These are phyloP conservation scores for Eonycteris spelaea DNA, from an alignment of 2,113 vertebrate genomes.

Conservation along the genomic window DNA sequence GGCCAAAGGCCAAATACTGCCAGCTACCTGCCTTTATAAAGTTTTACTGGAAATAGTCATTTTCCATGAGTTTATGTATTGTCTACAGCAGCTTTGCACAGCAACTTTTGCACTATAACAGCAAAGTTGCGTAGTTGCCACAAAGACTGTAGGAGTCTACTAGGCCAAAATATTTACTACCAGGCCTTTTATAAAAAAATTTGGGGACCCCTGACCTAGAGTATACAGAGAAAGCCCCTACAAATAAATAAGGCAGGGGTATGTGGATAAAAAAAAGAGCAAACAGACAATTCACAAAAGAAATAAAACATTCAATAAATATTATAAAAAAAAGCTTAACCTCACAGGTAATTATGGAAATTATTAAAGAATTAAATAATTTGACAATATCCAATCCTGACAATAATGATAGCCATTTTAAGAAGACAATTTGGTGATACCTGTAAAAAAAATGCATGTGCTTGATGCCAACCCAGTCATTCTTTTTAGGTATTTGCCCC, in stretches of 20 bases:
- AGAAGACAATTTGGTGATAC: conserved; percentile 44
- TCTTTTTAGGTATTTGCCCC: conserved; percentile 61
- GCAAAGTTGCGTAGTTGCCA: background rate
- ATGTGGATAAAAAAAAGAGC: background rate
- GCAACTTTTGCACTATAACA: background rate
- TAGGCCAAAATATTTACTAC: conserved; percentile 18
- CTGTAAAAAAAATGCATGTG: background rate
- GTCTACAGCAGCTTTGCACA: background rate
- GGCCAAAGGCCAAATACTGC: background rate
- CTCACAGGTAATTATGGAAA: background rate
- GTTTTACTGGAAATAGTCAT: conserved; percentile 3
- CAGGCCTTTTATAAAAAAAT: background rate
- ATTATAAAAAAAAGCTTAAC: background rate
- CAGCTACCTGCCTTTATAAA: background rate
- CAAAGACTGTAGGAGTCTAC: background rate
- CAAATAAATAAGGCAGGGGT: background rate
- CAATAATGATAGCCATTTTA: conserved; percentile 54
- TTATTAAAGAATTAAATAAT: conserved; percentile 58
- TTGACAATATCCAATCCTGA: conserved; percentile 38
- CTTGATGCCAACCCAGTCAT: conserved; percentile 43
- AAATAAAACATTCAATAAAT: conserved; percentile 22
- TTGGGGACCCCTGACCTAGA: background rate
- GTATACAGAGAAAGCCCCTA: background rate
- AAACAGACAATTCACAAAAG: background rate
- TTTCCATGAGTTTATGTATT: background rate